Base-by-base conservation (phyloP, 1,140 invertebrate species). In the Brachionus rotundiformis region DNA sequence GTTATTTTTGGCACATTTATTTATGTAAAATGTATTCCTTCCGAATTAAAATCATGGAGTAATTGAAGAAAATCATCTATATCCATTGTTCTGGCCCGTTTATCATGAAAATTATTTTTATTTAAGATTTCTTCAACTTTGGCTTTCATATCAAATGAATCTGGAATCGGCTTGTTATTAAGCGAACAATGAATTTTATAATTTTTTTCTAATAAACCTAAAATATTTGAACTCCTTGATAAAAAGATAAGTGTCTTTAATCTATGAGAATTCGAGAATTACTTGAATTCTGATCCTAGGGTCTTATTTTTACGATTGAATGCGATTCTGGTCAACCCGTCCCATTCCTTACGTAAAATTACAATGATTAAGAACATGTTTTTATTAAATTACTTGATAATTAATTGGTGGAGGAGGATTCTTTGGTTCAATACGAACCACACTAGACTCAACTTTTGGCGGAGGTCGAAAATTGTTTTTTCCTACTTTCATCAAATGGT, bases 391-490 rank as follows among this genome's bases (percentile, higher is more conserved):
- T 81, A 90, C 89, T 85, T 92, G 92, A 87, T 95, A 99, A 88
- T 97, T 95, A 29, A 99, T 94, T 10, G 94, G 92, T 29, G 96
- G 96, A 39, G 95, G 94, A 63, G 97, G 98, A 90, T 96, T 96
- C 85, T 92, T 91, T 4, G 96, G 97, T 87, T 99, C 96, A 86
- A 99, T 92, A 85, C 98, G 90, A 0, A 99, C 95, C n/a, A 99
- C 97, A 90, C 92, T 94, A 0, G 96, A 98, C 88, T 99, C 98
- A 0, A 99, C 95, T 90, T 89, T 98, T 39, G 97, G 97, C 44
- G 98, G 97, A 47, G 98, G 98, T 83, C 93, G 91, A 85, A 99
- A 99, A 88, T 99, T 99, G 88, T 98, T 98, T 88, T 96, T 97
- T 6, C 95, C 95, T 86, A 94, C 94, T 90, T 98, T 98, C 94